phyloP scores from a whole-genome alignment of 2,888 invertebrate species.

The Drosophila algonquin region DNA sequence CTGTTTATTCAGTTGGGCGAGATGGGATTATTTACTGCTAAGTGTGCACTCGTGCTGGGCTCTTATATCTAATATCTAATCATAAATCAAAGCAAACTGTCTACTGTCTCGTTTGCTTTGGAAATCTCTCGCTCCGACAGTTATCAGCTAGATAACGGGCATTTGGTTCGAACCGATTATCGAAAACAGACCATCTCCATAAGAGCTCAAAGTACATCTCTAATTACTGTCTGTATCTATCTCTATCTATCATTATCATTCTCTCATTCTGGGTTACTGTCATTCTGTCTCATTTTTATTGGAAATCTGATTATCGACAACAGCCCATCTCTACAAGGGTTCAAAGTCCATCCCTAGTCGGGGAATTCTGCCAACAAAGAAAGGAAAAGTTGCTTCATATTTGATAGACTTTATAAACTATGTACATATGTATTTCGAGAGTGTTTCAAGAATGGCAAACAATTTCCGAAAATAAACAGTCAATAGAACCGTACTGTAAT shows the following conservation, averaged over 20 bases:
- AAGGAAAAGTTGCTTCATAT: neutral
- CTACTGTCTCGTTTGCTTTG: constrained; percentile 7
- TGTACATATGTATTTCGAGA: neutral
- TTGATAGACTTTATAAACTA: neutral
- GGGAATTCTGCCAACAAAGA: constrained; percentile 14
- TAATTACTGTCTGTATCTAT: constrained; percentile 3
- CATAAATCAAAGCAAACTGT: constrained; percentile 1
- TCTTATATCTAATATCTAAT: neutral
- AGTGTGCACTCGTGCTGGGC: too few species aligned
- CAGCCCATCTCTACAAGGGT: constrained; percentile 12
- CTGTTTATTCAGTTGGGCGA: too few species aligned
- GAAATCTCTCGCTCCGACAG: constrained; percentile 5
- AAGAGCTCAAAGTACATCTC: constrained; percentile 29
- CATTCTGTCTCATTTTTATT: constrained; percentile 14
- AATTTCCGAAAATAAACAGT: neutral
- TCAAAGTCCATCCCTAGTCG: constrained; percentile 33
- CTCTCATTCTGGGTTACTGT: neutral
- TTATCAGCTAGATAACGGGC: constrained; percentile 7
- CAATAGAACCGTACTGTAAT: neutral
- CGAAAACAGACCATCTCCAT: constrained; percentile 21
- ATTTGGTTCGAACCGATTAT: constrained; percentile 18
- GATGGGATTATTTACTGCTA: too few species aligned
- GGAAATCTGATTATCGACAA: constrained; percentile 38
- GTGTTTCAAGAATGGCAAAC: neutral
- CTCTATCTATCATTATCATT: neutral